Evolutionary conservation across 2,888 invertebrate genomes (phyloP), one percentile per base, ranked within the genome.

Genomic region (Augochlorella aurata): DNA sequence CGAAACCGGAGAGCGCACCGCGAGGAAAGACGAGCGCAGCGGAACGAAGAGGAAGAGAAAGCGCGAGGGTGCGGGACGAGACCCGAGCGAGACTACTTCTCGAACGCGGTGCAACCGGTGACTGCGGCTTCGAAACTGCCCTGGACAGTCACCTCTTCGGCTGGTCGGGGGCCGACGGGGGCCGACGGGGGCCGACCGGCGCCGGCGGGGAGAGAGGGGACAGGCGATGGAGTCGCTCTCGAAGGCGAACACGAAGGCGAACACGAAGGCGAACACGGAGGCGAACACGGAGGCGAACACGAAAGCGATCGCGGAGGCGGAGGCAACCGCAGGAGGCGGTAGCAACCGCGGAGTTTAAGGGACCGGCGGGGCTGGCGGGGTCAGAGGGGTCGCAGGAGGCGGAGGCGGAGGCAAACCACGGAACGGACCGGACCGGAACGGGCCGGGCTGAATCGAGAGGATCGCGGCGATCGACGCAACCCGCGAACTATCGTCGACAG

Each of bases 111-210:
- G 93, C 92, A 92, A 92, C 89, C 92, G 93, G 85, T 91, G 93
- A 93, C 93, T 93, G 93, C 93, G 90, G 89, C 91, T 92, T 87
- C 89, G 89, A 85, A 91, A 93, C 93, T 93, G 93, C 90, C 90
- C 91, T 89, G 93, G 90, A 92, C 90, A 90, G 90, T 93, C 91
- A 92, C 92, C 91, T 92, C 88, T 90, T 10, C 65, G 76, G 74
- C 82, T 75, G 66, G 81, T 78, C 69, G 61, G 77, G 29, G 82
- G 54, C 29, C 61, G 63, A 66, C 79, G 65, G 54, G 69, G 38
- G 65, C 73, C 70, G 80, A 78, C 70, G 68, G 76, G 16, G 82
- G 65, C 45, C 63, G 61, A 70, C 77, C 65, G 50, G 68, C 38
- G 50, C 61, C 58, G 65, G 69, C 79, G 71, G 47, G 21, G 58